Evolutionary conservation across 2,797 vertebrate species (phyloP).

Genomic region (Brachyrhaphis roseni): DNA sequence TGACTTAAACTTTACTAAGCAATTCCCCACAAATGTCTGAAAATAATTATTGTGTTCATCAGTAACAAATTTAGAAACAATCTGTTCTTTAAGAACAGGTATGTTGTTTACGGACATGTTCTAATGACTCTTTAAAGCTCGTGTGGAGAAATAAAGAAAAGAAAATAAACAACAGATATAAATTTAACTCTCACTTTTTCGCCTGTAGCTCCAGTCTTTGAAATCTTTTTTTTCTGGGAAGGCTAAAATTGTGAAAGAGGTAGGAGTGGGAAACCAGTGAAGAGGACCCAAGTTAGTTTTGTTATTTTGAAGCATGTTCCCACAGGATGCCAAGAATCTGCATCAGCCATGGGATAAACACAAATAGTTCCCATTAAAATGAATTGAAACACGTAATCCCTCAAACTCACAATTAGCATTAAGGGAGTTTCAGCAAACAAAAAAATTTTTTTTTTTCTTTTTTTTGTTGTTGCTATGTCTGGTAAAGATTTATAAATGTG

Average conservation of each 20-base stretch:
- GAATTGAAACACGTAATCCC: not conserved
- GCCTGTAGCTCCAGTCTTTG: slow-evolving; percentile 3
- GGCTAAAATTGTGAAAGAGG: slow-evolving; percentile 31
- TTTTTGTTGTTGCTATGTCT: not conserved
- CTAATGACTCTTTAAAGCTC: not conserved
- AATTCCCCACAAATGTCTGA: not conserved
- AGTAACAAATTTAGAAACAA: not conserved
- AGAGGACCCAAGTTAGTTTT: slow-evolving; percentile 22
- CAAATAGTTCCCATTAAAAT: slow-evolving; percentile 20
- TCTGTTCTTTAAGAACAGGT: not conserved
- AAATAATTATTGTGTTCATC: not conserved
- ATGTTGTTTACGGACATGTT: slow-evolving; percentile 1
- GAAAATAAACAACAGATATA: slow-evolving; percentile 21
- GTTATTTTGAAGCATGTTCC: slow-evolving; percentile 43
- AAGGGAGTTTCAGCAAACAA: not conserved
- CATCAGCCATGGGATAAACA: slow-evolving; percentile 25
- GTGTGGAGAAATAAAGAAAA: not conserved
- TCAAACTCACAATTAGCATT: slow-evolving; percentile 11
- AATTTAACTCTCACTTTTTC: slow-evolving; percentile 27
- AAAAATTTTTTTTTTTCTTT: not conserved
- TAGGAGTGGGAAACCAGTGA: slow-evolving; percentile 60
- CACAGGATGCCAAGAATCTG: slow-evolving; percentile 35
- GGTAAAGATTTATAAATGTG: slow-evolving; percentile 1
- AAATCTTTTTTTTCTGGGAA: slow-evolving; percentile 41
- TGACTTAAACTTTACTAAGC: not conserved